Evolutionary conservation across 64 coral and sea anemone species (phyloP), one percentile per base, ranked within the genome.

Genomic region (Catalaphyllia jardinei): DNA sequence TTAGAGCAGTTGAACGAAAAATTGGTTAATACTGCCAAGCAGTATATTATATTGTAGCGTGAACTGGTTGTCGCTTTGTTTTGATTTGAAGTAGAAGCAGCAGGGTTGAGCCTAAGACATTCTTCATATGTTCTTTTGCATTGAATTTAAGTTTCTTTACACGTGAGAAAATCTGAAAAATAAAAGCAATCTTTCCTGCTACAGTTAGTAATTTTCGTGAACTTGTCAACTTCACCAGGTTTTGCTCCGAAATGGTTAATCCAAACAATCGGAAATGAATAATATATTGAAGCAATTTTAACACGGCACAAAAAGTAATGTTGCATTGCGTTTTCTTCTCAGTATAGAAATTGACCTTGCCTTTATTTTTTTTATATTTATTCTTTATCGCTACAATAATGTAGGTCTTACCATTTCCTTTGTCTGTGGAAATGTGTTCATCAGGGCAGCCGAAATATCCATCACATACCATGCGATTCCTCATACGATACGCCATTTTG

Each of bases 391-490:
- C 17, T 24, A 24, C 16, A 85, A 16, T 16, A 85, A 20, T 51
- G 9, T 30, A 3, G 31, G 14, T 46, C 81, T 85, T 51, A 85
- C 81, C 62, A 14, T 49, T 28, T 51, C 24, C 81, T 67, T 71
- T 85, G 29, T 71, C 81, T 28, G 62, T 51, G 13, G 33, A 71
- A 2, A 71, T n/a, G 22, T 51, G 49, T 71, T 85, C 81, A 27
- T 85, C 81, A 1, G 86, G 86, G 22, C 86, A 88, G 11, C 86
- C 86, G 33, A 60, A 88, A 88, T 88, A 88, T 27, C 86, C 86
- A 76, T 88, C 86, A 12, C 86, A 88, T 10, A 77, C 31, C 71
- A 73, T 88, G 30, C 74, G 86, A 59, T 60, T 88, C 62, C 72
- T 52, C 72, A 88, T 52, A 31, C 71, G 86, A 61, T 76, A 63